Base-by-base conservation (phyloP, 2,797 vertebrate species). In the Betta splendens region DNA sequence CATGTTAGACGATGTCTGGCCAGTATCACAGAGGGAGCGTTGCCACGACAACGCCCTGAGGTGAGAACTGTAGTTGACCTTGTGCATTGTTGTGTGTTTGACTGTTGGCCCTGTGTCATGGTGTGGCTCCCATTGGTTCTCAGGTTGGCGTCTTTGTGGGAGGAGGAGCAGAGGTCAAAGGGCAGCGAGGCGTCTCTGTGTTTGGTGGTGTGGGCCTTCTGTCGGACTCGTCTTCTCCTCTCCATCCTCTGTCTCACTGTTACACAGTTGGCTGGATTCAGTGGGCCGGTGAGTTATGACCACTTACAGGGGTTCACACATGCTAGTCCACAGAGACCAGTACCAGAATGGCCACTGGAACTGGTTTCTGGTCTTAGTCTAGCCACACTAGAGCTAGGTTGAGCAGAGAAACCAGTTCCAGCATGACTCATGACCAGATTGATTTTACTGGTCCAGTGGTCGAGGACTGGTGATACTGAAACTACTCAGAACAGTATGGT, bases 211-310 rank as follows among this genome's bases (percentile, higher is more conserved):
- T 98, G 95, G 96, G 87, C 77, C 60, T 98, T 98, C 90, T 98
- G 96, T 72, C 94, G 93, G 58, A 93, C 93, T 48, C 92, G 95
- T 62, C 92, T 98, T 71, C 87, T 96, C 76, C 89, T 96, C 65
- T 96, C 95, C 90, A 95, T 97, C 84, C 87, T 94, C 85, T 96
- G 90, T 86, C 93, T 98, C 90, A 93, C 94, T 88, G 91, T 97
- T 87, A 96, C 95, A 1, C 95, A 96, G 89, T 91, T 98, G 10
- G 95, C 95, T 5, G 95, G 93, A 85, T 98, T 98, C 90, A 93
- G 93, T 85, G 95, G 95, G 83, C 95, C 96, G 92, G 95, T 97
- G 93, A 96, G 95, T 96, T 89, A 37, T 13, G 0, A 43, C 46
- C 50, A 46, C 22, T 33, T 0, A 9, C 2, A 37, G 20, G 16